A percentile compares a stretch with the other conserved stretches of the same genome.
Conservation (phyloP, 2,797 vertebrate species). For the Synaphobranchus kaupii region DNA sequence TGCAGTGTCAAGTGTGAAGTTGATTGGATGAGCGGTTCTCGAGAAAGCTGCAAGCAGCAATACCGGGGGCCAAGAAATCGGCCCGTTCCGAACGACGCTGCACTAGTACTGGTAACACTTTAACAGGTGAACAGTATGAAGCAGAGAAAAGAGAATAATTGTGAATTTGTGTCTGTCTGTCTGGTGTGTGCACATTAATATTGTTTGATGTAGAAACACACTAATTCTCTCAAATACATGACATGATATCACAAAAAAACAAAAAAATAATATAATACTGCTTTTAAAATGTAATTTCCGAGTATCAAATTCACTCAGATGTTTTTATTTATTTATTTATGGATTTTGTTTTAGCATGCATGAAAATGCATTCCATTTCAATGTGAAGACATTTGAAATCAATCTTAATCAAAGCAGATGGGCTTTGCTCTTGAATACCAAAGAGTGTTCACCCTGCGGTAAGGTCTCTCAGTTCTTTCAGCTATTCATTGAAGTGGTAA, state of each 20-base stretch:
- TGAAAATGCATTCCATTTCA: background rate
- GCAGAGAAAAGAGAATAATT: background rate
- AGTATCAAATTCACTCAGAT: background rate
- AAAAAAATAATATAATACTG: background rate
- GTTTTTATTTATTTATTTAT: background rate
- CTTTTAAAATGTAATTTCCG: background rate
- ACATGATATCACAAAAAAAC: background rate
- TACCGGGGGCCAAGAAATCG: too few species aligned
- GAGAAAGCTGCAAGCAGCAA: too few species aligned
- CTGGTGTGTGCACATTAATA: conserved; percentile 22
- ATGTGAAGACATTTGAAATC: background rate
- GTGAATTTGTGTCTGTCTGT: conserved; percentile 9
- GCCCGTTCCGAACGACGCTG: too few species aligned
- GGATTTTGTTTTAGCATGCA: background rate
- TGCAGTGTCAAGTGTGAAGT: too few species aligned
- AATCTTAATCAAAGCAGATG: conserved; percentile 1
- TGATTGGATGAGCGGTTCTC: too few species aligned
- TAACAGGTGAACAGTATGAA: background rate
- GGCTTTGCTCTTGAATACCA: conserved; percentile 19
- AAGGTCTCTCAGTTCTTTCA: conserved; percentile 1
- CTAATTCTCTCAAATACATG: background rate
- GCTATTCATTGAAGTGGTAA: conserved; percentile 2
- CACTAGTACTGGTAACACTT: background rate
- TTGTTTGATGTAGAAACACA: background rate
- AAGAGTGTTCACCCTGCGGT: background rate